A percentile compares a stretch with the other conserved stretches of the same genome.
These are phyloP conservation scores for Drosophila gaucha DNA, from an alignment of 2,888 invertebrate species.

Conservation along the genomic window DNA sequence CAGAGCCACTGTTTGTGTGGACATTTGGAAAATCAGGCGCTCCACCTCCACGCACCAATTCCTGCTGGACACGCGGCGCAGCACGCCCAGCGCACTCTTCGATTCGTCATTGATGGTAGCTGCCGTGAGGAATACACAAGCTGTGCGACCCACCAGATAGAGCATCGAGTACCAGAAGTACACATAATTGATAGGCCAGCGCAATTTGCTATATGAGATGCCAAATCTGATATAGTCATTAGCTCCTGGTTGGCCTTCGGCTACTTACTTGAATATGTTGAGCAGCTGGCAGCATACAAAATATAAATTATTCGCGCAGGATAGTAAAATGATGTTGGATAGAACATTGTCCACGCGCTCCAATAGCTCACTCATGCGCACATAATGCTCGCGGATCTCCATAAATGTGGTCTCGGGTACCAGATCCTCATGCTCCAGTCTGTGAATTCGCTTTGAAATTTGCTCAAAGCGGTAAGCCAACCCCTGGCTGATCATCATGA, in stretches of 20 bases:
- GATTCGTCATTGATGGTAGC: slow-evolving; percentile 87
- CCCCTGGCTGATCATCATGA: slow-evolving; percentile 89
- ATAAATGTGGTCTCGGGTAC: slow-evolving; percentile 86
- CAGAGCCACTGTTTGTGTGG: slow-evolving; percentile 86
- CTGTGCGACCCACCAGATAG: slow-evolving; percentile 86
- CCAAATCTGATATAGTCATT: no score
- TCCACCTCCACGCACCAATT: slow-evolving; percentile 85
- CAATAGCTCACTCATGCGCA: slow-evolving; percentile 88
- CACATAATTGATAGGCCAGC: slow-evolving; percentile 85
- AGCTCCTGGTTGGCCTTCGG: no score
- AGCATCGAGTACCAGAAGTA: slow-evolving; percentile 87
- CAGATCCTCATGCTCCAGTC: slow-evolving; percentile 72
- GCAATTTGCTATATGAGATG: slow-evolving; percentile 72
- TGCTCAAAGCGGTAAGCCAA: slow-evolving; percentile 88
- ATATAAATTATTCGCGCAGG: slow-evolving; percentile 89
- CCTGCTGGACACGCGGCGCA: slow-evolving; percentile 83
- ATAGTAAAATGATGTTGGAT: slow-evolving; percentile 89
- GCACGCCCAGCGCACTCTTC: slow-evolving; percentile 85
- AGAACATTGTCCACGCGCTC: slow-evolving; percentile 87
- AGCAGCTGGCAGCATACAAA: slow-evolving; percentile 91
- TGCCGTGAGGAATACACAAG: slow-evolving; percentile 86
- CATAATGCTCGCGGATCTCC: slow-evolving; percentile 89
- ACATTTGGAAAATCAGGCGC: slow-evolving; percentile 87
- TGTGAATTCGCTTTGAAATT: slow-evolving; percentile 85
- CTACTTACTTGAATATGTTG: slow-evolving; percentile 85